Evolutionary conservation across 37 sponge, comb jelly and placozoan genomes (phyloP), one percentile per base, ranked within the genome.

Genomic region (Chondrosia reniformis): DNA sequence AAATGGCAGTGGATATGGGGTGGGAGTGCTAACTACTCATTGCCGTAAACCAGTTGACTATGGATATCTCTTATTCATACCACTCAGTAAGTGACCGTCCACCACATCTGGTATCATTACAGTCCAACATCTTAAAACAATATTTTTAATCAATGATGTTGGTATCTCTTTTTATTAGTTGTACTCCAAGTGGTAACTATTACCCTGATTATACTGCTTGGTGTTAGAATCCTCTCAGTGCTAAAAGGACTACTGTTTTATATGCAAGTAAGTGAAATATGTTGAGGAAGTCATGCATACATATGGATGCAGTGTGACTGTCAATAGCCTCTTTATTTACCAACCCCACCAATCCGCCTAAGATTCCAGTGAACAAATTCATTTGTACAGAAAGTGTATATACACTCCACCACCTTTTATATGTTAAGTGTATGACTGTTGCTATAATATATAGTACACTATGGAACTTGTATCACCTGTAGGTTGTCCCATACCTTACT

Each of bases 241-340:
- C 55, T 89, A 9, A 89, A 75, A 34, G 77, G 77, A 2, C 45
- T 89, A 1, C 63, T 89, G 58, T 89, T 89, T 57, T 89, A 89
- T 65, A 72, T 84, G 38, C 89, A 84, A 79, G 85, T 78, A 76
- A 56, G 27, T n/a, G n/a, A n/a, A n/a, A n/a, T 19, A 40, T 34
- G 63, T 10, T 24, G 10, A 34, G 19, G 39, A 49, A 39, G 22
- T 13, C 30, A 37, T 62, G 45, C 25, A 38, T 62, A 8, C 22
- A 1, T 39, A 0, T 76, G 3, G 32, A 36, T 38, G 34, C 74
- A 28, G 1, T 45, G 3, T 10, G 17, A 5, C 25, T 55, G 25
- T 36, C 82, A 75, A 87, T n/a, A n/a, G n/a, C n/a, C n/a, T n/a
- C n/a, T n/a, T n/a, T n/a, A n/a, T n/a, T n/a, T n/a, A n/a, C n/a